A percentile compares a stretch with the other conserved stretches of the same genome.
Evolutionary conservation across 2,113 vertebrate genomes (phyloP).

Genomic region (Clarias magur): DNA sequence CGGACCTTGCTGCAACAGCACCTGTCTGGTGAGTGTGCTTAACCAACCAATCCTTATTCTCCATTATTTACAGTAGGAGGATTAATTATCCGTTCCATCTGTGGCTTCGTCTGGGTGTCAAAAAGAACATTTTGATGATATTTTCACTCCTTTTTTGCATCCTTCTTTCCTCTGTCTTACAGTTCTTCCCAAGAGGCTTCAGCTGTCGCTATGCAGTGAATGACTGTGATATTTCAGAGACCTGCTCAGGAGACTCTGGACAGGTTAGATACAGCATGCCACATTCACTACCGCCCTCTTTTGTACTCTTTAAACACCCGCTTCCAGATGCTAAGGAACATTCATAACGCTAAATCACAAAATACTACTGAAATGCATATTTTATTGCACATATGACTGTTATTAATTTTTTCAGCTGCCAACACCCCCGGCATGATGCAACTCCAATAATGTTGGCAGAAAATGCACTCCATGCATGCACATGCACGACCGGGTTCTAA

Average conservation of each 20-base stretch:
- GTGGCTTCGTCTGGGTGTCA: not conserved
- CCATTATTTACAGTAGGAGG: not conserved
- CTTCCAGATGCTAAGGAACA: not conserved
- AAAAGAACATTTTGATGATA: not conserved
- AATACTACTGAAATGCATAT: not conserved
- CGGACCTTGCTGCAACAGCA: conserved; percentile 93
- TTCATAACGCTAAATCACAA: not conserved
- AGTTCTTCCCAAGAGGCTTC: conserved; percentile 92
- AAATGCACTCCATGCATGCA: not conserved
- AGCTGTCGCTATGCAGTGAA: conserved; percentile 92
- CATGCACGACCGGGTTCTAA: too few relatives aligned
- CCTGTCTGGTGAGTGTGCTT: conserved; percentile 73
- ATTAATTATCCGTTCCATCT: not conserved
- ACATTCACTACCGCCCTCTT: not conserved
- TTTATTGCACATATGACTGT: not conserved
- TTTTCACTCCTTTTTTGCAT: not conserved
- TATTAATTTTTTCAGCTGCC: not conserved
- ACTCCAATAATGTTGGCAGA: not conserved
- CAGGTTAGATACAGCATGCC: conserved; percentile 76
- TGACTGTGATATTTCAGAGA: conserved; percentile 93
- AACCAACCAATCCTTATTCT: not conserved
- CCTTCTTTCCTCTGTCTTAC: conserved; percentile 39
- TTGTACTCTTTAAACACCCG: not conserved
- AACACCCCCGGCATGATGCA: not conserved
- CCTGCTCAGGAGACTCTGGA: conserved; percentile 93